Conservation (phyloP, 2,113 vertebrate species). For the Aepyceros melampus region DNA sequence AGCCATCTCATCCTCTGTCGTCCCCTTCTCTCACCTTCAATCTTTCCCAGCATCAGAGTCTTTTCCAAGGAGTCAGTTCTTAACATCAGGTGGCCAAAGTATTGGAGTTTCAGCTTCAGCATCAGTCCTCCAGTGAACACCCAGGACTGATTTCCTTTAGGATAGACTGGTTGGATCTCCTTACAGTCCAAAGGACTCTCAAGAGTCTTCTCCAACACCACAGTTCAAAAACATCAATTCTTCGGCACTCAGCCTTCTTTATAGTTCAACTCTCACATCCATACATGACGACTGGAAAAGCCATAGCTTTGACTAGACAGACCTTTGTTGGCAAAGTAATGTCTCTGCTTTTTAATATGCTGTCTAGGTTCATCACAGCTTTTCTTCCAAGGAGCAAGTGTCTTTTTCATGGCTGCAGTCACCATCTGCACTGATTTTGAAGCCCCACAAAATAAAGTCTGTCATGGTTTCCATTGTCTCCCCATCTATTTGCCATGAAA, state of each 20-base stretch:
- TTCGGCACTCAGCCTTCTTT: neutral
- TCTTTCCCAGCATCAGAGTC: neutral
- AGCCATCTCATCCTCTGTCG: neutral
- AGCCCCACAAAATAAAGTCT: accelerated
- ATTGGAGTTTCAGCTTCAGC: neutral
- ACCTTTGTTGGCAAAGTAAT: neutral
- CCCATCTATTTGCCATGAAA: neutral
- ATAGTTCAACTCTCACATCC: neutral
- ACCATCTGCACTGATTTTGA: neutral
- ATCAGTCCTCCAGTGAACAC: neutral
- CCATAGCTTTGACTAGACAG: neutral
- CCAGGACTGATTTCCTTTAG: neutral
- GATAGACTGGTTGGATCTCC: neutral
- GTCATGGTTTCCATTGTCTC: neutral
- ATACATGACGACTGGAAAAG: neutral
- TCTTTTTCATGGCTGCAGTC: neutral
- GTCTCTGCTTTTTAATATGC: neutral
- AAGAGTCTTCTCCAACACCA: neutral
- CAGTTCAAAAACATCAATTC: neutral
- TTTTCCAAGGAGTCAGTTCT: neutral
- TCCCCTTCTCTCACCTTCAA: neutral
- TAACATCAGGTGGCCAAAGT: neutral
- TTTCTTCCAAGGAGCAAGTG: neutral
- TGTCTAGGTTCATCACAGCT: neutral
- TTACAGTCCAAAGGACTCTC: neutral